Percentiles rank a stretch among this genome's conserved stretches.
Conservation (phyloP, 2,888 invertebrate genomes). For the Pristionchus maxplancki region DNA sequence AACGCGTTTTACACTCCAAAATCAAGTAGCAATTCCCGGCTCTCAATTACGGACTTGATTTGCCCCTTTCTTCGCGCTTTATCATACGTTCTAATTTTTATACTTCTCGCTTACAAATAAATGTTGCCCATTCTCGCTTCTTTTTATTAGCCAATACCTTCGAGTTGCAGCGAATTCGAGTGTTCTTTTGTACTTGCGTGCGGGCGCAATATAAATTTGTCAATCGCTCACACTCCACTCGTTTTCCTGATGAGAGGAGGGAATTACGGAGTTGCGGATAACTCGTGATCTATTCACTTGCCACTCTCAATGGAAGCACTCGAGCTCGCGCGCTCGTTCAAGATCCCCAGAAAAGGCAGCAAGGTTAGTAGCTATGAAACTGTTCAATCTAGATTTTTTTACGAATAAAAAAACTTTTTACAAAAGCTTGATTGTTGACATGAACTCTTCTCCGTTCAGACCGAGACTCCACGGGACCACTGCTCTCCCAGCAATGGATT, state of each 20-base stretch:
- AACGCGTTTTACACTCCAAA: no score
- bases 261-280: neutral
- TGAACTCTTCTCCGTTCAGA: neutral
- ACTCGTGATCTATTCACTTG: neutral
- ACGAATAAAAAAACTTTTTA: no score
- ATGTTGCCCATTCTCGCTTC: neutral
- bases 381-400: no score
- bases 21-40: neutral
- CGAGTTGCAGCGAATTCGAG: conserved; percentile 38
- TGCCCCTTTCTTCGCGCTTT: neutral
- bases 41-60: neutral
- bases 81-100: neutral
- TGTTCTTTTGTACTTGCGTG: neutral
- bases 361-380: neutral
- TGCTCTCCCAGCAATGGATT: conserved; percentile 12
- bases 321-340: conserved; percentile 38
- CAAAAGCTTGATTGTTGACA: neutral
- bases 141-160: neutral
- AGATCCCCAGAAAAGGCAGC: conserved; percentile 39
- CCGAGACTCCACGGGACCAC: neutral
- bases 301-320: conserved; percentile 1
- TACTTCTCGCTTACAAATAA: neutral
- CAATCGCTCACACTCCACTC: neutral
- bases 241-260: neutral
- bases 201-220: neutral